Base-by-base conservation (phyloP, 2,888 invertebrate genomes). In the Ashinkailepas kermadecensis region DNA sequence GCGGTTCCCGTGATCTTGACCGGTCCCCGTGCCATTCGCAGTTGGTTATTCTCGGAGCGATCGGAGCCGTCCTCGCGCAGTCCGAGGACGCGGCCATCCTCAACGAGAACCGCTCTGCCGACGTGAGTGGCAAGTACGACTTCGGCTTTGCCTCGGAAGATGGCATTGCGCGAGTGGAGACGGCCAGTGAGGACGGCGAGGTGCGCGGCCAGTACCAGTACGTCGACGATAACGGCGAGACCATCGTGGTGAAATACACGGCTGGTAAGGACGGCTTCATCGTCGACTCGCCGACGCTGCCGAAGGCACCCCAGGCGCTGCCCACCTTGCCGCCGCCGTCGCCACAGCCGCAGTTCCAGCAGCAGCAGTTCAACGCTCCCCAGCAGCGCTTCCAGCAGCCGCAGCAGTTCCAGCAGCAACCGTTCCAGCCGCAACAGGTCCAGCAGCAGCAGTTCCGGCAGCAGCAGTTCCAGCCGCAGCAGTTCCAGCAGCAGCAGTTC, bases 31-130 rank as follows among this genome's bases (percentile, higher is more conserved):
- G n/a, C 25, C 70, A 21, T 9, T 15, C 10, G 8, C 56, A 74
- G 74, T 18, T 74, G 74, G 74, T 74, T 74, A 56, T 74, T 23
- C 56, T 74, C 39, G 74, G 54, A 15, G 74, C 21, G 56, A 74
- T 74, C 56, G 74, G 74, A 56, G 74, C 74, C 56, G 74, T 74
- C 21, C 74, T 74, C 56, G 74, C 56, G 21, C 74, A 74, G 74
- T 0, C 56, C 18, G 21, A 74, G 54, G 56, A 74, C 74, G 56
- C 21, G 54, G 74, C 74, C 74, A 74, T 74, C 74, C 74, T 74
- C 74, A 74, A 74, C 56, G 74, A 74, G 74, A 74, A 56, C 74
- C 74, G 74, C 56, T 74, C 74, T 13, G 74, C 74, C 56, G 74
- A 74, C 56, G 74, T 74, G 54, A 10, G 10, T 54, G 74, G 74